Conservation (phyloP, 2,113 vertebrate genomes). For the Halichoeres trimaculatus region DNA sequence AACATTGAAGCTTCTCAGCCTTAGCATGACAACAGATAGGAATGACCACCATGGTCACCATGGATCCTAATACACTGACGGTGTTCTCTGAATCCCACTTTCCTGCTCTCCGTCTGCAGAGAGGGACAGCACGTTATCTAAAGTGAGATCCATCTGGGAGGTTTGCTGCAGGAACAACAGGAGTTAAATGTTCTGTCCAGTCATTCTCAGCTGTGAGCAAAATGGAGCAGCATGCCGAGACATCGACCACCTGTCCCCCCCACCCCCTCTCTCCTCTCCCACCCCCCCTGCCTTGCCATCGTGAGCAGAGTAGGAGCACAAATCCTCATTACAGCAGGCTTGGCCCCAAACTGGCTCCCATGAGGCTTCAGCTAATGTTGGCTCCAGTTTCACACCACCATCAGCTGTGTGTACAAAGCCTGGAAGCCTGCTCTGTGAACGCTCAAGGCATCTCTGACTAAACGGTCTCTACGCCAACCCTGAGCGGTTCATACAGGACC, state of each 20-base stretch:
- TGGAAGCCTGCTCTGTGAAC: conserved; percentile 17
- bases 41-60: too few relatives aligned
- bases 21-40: too few relatives aligned
- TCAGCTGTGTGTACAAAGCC: conserved; percentile 41
- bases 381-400: conserved; percentile 34
- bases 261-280: conserved; percentile 40
- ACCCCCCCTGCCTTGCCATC: conserved; percentile 18
- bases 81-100: conserved; percentile 13
- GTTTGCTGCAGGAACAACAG: not conserved
- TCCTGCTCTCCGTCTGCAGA: not conserved
- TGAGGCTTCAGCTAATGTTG: conserved; percentile 33
- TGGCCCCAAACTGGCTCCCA: conserved; percentile 60
- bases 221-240: conserved; percentile 44
- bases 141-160: conserved; percentile 1
- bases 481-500: conserved; percentile 6
- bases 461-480: not conserved
- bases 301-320: conserved; percentile 21
- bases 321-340: conserved; percentile 42
- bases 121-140: conserved; percentile 16
- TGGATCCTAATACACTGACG: too few relatives aligned
- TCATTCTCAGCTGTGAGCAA: conserved; percentile 72
- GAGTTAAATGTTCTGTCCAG: conserved; percentile 22
- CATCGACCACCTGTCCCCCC: conserved; percentile 46
- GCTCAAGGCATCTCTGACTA: not conserved
- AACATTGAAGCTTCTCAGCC: too few relatives aligned